Percentiles rank a stretch among this genome's conserved stretches.
Conservation (phyloP, 2,797 vertebrate genomes). For the Rhinichthys osculus region DNA sequence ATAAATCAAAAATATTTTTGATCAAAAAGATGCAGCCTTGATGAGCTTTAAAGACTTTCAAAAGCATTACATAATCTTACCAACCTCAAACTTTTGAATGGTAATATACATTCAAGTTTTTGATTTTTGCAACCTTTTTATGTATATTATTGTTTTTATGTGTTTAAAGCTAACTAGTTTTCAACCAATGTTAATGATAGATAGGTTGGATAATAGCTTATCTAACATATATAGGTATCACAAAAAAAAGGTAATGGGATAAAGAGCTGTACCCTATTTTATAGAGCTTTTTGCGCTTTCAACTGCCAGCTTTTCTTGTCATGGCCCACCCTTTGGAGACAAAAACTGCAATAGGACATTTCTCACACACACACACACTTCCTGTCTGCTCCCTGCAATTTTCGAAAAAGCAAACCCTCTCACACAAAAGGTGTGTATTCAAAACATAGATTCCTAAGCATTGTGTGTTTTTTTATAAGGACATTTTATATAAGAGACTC, state of each 20-base stretch:
- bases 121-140: neutral
- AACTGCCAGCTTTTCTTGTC: neutral
- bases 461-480: neutral
- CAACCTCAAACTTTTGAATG: neutral
- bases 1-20: neutral
- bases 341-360: neutral
- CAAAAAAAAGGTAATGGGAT: neutral
- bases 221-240: neutral
- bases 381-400: slow-evolving; percentile 17
- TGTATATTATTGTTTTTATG: neutral
- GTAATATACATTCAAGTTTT: neutral
- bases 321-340: neutral
- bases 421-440: neutral
- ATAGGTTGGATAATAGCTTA: neutral
- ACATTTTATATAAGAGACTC: slow-evolving; percentile 8
- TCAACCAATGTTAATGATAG: neutral
- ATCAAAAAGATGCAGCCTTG: neutral
- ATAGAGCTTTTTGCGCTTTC: neutral
- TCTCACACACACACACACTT: neutral
- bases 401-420: neutral
- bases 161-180: neutral
- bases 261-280: neutral
- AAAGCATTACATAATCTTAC: neutral
- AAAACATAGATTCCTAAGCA: neutral
- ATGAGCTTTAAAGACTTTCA: neutral